Evolutionary conservation across 2,888 invertebrate genomes (phyloP).

Genomic region (Tipula lateralis): DNA sequence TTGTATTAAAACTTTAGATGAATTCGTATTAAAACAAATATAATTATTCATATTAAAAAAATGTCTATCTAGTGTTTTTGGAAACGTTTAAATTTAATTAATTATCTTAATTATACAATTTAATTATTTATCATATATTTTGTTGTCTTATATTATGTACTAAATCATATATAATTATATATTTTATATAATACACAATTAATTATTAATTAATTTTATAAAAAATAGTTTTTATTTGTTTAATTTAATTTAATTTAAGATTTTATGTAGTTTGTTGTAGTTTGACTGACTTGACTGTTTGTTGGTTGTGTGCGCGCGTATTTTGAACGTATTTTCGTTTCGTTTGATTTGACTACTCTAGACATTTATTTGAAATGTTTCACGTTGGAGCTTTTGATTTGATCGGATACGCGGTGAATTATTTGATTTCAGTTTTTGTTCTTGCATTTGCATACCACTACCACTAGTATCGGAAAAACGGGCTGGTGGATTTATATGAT

Average conservation of each 20-base stretch:
- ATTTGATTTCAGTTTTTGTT: constrained; percentile 45
- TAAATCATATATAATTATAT: not conserved
- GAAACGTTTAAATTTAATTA: not conserved
- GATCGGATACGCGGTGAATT: constrained; percentile 50
- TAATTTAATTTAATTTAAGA: constrained; percentile 29
- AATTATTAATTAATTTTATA: constrained; percentile 20
- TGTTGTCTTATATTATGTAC: not conserved
- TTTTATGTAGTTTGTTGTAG: constrained; percentile 29
- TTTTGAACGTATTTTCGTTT: not conserved
- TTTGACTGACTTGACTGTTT: no score
- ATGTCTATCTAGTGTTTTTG: not conserved
- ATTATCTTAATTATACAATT: not conserved
- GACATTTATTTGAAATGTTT: constrained; percentile 77
- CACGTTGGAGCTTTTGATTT: constrained; percentile 56
- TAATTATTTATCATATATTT: not conserved
- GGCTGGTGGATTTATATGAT: constrained; percentile 79
- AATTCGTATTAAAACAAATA: not conserved
- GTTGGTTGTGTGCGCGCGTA: not conserved
- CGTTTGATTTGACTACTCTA: constrained; percentile 50
- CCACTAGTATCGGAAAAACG: constrained; percentile 68
- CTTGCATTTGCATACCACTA: not conserved
- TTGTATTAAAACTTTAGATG: not conserved
- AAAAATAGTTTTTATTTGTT: constrained; percentile 30
- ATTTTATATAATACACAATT: constrained; percentile 14
- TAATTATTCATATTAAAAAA: not conserved